Base-by-base conservation (phyloP, 2,888 invertebrate species). In the Epiblema foenella region DNA sequence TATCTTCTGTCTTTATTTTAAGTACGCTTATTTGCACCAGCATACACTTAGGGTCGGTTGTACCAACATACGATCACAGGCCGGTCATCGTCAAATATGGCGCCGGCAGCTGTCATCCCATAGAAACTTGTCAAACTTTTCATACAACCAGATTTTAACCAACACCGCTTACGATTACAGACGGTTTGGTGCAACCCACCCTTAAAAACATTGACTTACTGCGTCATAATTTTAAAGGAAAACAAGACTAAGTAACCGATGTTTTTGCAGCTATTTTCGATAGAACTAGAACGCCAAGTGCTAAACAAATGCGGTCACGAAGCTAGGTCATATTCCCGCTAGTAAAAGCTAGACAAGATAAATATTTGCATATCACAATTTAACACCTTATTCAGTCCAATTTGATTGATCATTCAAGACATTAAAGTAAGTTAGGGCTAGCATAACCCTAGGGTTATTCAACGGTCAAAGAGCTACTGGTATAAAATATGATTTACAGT, bases 241-340 rank as follows among this genome's bases (percentile, higher is more conserved):
- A 42, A 3, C 42, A 42, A 46, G 46, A 12, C 20, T 2, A 12
- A 20, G 11, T 12, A 20, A 20, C n/a, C 24, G n/a, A 24, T 46
- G n/a, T 49, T 49, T 62, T 62, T 33, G 33, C 33, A 62, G 17
- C 17, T 2, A 29, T 29, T 56, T 56, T 29, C 24, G n/a, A 56
- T 29, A n/a, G 37, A 63, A 52, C 63, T 62, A 49, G 62, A 17
- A 33, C 15, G 2, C 17, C 49, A 2, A 18, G 52, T 52, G 63
- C 37, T 63, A 63, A 63, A 52, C 37, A 52, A 37, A 63, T 63
- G 37, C 18, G 15, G 52, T 63, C 52, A 63, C 63, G 63, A 18
- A 63, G 63, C 51, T 52, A 63, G 63, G 63, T 52, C 63, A 52
- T 20, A 49, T 52, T 63, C 63, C 63, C 63, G 52, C 51, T 63